phyloP scores from a whole-genome alignment of 2,113 vertebrate genomes.

The Caloenas nicobarica region DNA sequence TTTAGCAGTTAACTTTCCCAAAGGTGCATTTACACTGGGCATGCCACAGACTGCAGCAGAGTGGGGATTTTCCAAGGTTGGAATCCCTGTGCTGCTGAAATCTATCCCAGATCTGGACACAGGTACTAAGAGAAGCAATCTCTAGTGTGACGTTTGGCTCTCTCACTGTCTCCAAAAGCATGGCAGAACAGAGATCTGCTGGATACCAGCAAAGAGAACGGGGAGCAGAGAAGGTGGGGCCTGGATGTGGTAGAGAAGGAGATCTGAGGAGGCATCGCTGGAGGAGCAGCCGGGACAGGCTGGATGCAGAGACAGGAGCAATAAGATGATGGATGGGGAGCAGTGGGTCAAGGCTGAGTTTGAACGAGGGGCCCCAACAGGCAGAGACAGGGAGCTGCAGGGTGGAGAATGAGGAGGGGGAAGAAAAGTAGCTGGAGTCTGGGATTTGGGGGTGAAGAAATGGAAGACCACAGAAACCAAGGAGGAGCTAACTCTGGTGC shows the following conservation, averaged over 20 bases:
- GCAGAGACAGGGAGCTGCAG: not conserved
- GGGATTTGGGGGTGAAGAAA: not conserved
- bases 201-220: not conserved
- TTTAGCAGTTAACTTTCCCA: not conserved
- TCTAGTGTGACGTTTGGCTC: not conserved
- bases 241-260: not conserved
- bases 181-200: not conserved
- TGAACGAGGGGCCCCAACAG: not conserved
- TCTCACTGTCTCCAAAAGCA: not conserved
- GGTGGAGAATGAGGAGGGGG: not conserved
- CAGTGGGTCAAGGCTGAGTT: not conserved
- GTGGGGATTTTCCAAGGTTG: not conserved
- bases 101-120: not conserved
- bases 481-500: not conserved
- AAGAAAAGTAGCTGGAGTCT: not conserved
- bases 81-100: not conserved
- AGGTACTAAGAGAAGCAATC: not conserved
- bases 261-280: not conserved
- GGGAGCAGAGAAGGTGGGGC: not conserved
- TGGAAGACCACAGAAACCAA: not conserved
- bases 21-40: not conserved
- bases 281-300: not conserved
- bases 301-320: not conserved
- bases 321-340: not conserved
- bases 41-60: fast-evolving